A percentile compares a stretch with the other conserved stretches of the same genome.
Evolutionary conservation across 2,888 invertebrate genomes (phyloP).

Genomic region (Neria commutata): DNA sequence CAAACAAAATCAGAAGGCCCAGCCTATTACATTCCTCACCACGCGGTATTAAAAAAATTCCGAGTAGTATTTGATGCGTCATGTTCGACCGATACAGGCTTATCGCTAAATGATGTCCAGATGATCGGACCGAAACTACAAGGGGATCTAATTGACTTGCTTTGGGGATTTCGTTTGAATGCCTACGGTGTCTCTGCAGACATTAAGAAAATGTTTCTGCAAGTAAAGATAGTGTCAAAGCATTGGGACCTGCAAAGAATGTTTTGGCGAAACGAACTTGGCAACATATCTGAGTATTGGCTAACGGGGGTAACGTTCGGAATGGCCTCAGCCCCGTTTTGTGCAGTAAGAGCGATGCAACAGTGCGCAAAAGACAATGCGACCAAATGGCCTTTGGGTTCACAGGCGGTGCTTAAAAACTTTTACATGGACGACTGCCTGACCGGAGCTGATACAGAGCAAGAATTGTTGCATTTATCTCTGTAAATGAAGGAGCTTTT

Average conservation of each 20-base stretch:
- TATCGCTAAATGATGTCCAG: conserved; percentile 12
- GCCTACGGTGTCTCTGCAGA: background rate
- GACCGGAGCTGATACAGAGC: conserved; percentile 10
- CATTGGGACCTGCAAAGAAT: background rate
- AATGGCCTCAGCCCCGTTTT: conserved; percentile 14
- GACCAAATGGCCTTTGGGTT: conserved; percentile 2
- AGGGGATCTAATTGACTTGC: background rate
- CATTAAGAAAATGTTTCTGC: background rate
- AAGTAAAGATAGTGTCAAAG: background rate
- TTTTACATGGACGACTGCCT: conserved; percentile 17
- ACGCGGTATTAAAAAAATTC: conserved; percentile 14
- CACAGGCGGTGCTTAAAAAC: conserved; percentile 3
- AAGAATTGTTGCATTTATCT: conserved; percentile 3
- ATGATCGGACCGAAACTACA: conserved; percentile 14
- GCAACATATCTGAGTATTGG: background rate
- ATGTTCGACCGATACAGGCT: conserved; percentile 13
- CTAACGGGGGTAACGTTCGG: conserved; percentile 1
- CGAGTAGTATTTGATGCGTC: conserved; percentile 12
- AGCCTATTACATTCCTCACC: conserved; percentile 5
- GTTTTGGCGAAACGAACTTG: background rate
- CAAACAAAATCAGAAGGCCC: conserved; percentile 2
- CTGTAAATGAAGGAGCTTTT: conserved; percentile 5
- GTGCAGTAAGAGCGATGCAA: conserved; percentile 14
- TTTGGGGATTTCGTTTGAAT: conserved; percentile 1
- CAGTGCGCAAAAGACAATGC: conserved; percentile 10